A percentile compares a stretch with the other conserved stretches of the same genome.
These are phyloP conservation scores for Pyrrhia umbra DNA, from an alignment of 2,888 invertebrate species.

Conservation along the genomic window DNA sequence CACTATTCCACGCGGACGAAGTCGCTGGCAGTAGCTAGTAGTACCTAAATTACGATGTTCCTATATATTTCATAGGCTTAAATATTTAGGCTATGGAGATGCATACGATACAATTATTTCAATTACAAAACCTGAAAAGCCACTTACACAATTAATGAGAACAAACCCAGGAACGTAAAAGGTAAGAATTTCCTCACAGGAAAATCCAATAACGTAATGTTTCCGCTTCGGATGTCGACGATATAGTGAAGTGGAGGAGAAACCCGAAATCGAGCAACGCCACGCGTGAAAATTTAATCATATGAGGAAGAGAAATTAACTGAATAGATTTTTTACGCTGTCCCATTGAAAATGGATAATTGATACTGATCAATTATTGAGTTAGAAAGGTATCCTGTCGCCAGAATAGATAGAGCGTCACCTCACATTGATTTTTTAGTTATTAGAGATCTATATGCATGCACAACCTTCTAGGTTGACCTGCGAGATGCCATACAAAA, in stretches of 20 bases:
- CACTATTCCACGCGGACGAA: too few species aligned
- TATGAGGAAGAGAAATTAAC: neutral
- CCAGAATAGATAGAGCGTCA: too few species aligned
- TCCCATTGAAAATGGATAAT: neutral
- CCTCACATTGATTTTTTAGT: too few species aligned
- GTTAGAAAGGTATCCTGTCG: too few species aligned
- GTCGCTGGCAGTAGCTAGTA: too few species aligned
- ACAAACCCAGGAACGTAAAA: conserved; percentile 18
- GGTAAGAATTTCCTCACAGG: conserved; percentile 38
- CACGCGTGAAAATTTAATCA: neutral
- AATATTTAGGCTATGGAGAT: neutral
- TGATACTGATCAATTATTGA: too few species aligned
- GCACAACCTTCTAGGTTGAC: too few species aligned
- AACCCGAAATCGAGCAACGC: conserved; percentile 7
- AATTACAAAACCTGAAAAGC: neutral
- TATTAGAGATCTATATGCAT: too few species aligned
- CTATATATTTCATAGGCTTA: too few species aligned
- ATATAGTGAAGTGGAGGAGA: conserved; percentile 17
- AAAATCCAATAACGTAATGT: conserved; percentile 40
- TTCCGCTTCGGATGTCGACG: conserved; percentile 29
- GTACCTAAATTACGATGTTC: too few species aligned
- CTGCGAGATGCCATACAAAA: too few species aligned
- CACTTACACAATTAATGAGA: conserved; percentile 20
- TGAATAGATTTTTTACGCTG: neutral
- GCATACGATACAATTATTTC: neutral